Percentiles rank a stretch among this genome's conserved stretches.
phyloP scores from a whole-genome alignment of 1,140 invertebrate genomes.

The Oncopodura yosiiana region DNA sequence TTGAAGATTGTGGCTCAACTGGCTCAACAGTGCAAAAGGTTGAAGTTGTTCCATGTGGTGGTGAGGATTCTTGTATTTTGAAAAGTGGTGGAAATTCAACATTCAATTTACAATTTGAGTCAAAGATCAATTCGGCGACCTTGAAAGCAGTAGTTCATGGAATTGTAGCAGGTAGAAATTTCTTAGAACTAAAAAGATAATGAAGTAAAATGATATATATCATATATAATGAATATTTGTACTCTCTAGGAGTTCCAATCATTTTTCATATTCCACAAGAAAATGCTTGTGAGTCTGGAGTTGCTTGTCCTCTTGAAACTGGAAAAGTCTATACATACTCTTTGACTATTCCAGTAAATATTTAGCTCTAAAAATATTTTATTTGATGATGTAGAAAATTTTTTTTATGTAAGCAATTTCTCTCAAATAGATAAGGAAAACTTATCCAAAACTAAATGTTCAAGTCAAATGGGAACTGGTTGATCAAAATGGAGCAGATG shows the following conservation, averaged over 20 bases:
- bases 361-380: not conserved
- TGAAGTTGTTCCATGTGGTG: slow-evolving; percentile 25
- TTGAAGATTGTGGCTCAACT: slow-evolving; percentile 19
- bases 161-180: slow-evolving; percentile 38
- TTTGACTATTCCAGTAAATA: slow-evolving; percentile 22
- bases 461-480: slow-evolving; percentile 39
- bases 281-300: slow-evolving; percentile 23
- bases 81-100: slow-evolving; percentile 22
- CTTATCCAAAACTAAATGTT: slow-evolving; percentile 37
- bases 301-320: slow-evolving; percentile 37
- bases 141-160: slow-evolving; percentile 37
- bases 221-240: no score
- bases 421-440: no score
- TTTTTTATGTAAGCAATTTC: slow-evolving; percentile 23
- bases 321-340: slow-evolving; percentile 36
- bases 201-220: no score
- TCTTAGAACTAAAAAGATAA: no score
- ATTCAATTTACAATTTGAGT: slow-evolving; percentile 22
- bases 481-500: slow-evolving; percentile 31
- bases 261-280: slow-evolving; percentile 38
- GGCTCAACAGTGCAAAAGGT: slow-evolving; percentile 14
- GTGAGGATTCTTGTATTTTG: slow-evolving; percentile 18
- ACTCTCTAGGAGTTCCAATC: slow-evolving; percentile 39
- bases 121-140: slow-evolving; percentile 22
- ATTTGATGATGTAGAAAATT: not conserved